These are phyloP conservation scores for Deroplatys truncata DNA, from an alignment of 2,888 invertebrate genomes.

Conservation along the genomic window DNA sequence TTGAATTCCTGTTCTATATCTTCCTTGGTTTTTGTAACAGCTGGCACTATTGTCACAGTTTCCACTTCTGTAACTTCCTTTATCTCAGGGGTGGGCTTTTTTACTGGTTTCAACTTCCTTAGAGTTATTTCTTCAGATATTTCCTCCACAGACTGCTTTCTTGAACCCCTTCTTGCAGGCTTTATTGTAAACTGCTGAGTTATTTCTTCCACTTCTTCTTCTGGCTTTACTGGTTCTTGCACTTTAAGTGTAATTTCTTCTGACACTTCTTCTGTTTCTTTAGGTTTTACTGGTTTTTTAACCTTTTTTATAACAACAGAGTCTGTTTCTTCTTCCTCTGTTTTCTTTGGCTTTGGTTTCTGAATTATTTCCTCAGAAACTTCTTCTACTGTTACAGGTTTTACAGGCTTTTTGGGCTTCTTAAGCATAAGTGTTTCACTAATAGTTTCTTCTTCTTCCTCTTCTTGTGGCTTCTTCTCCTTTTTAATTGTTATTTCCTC, in stretches of 20 bases:
- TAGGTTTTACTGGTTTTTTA: slow-evolving; percentile 21
- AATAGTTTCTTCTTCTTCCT: slow-evolving; percentile 39
- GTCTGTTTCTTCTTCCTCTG: slow-evolving; percentile 40
- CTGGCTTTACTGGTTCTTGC: slow-evolving; percentile 31
- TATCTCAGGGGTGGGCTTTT: slow-evolving; percentile 59
- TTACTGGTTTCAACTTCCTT: slow-evolving; percentile 67
- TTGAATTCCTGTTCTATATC: slow-evolving; percentile 88
- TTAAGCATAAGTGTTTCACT: slow-evolving; percentile 43
- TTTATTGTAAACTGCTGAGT: slow-evolving; percentile 62
- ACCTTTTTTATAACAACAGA: slow-evolving; percentile 4
- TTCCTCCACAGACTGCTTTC: slow-evolving; percentile 31
- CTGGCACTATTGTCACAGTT: slow-evolving; percentile 75
- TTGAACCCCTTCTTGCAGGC: slow-evolving; percentile 1
- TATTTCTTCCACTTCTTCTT: slow-evolving; percentile 49
- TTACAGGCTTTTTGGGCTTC: slow-evolving; percentile 43
- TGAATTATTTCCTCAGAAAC: slow-evolving; percentile 32
- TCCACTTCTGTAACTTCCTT: slow-evolving; percentile 72
- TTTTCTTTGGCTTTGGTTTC: slow-evolving; percentile 21
- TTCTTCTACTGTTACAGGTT: slow-evolving; percentile 31
- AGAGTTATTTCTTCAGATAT: slow-evolving; percentile 63
- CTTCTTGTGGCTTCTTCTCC: slow-evolving; percentile 46
- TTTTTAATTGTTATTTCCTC: slow-evolving; percentile 54
- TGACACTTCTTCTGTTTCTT: slow-evolving; percentile 29
- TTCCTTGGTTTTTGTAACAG: slow-evolving; percentile 72
- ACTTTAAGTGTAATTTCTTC: slow-evolving; percentile 33